Base-by-base conservation (phyloP, 2,888 invertebrate genomes). In the Aproaerema taeniolella region DNA sequence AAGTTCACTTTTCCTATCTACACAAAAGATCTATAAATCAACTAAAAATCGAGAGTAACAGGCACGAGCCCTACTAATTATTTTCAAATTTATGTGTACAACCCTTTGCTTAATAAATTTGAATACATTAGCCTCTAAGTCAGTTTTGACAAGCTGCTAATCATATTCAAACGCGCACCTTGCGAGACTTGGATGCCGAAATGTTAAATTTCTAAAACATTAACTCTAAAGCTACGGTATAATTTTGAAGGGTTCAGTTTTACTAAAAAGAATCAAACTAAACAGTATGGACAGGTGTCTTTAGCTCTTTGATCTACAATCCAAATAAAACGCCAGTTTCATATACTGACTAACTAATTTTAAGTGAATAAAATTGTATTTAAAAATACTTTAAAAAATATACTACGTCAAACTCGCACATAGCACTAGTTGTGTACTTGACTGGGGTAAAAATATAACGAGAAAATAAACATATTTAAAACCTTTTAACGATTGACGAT, bases 71-170 rank as follows among this genome's bases (percentile, higher is more conserved):
- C 45, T 45, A 46, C 50, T 59, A 58, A 66, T 61, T 61, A 64
- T 65, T 59, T 55, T 51, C 52, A 58, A 64, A 58, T 57, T 51
- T 60, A 57, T 56, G 52, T 60, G 63, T 67, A 63, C 60, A 81
- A 80, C 80, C 82, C 82, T 75, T 80, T 56, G 50, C 60, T 55
- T 66, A 66, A 65, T 72, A 71, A 59, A 74, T 81, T 79, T 71
- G 73, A 83, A 83, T 81, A 43, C 56, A 79, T 81, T 75, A 76
- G 52, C 62, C 63, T 33, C 69, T 78, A 81, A 81, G 68, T 76
- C 71, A 75, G 61, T 80, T 83, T 77, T 86, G 85, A 86, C 86
- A 78, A 85, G 86, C 85, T 75, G 85, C 81, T 86, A 85, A 86
- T 86, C 85, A 85, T 83, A 86, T 85, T 79, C 79, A 73, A 75